phyloP scores from a whole-genome alignment of 2,113 vertebrate species.

The Delphinus delphis region DNA sequence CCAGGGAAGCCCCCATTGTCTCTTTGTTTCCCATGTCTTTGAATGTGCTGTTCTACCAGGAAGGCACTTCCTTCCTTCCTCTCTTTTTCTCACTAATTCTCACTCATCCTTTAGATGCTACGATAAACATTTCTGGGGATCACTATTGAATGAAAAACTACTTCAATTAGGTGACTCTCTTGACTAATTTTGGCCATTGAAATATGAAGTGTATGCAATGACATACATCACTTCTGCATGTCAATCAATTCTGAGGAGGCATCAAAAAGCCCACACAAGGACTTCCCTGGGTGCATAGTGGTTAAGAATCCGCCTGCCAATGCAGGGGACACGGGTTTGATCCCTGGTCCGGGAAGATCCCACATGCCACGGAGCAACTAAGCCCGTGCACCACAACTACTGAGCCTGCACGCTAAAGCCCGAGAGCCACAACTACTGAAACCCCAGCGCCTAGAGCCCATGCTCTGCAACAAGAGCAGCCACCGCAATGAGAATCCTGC shows the following conservation, averaged over 20 bases:
- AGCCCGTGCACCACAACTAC: too few relatives aligned
- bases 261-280: background rate
- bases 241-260: background rate
- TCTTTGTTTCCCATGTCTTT: background rate
- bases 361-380: too few relatives aligned
- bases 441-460: too few relatives aligned
- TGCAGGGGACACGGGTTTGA: too few relatives aligned
- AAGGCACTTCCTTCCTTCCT: background rate
- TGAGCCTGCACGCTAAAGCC: too few relatives aligned
- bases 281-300: too few relatives aligned
- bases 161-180: background rate
- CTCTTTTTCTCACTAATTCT: background rate
- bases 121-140: background rate
- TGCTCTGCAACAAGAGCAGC: too few relatives aligned
- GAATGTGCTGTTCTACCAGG: background rate
- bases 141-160: background rate
- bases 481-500: too few relatives aligned
- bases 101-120: background rate
- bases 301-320: too few relatives aligned
- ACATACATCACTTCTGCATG: background rate
- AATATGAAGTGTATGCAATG: background rate
- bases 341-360: too few relatives aligned
- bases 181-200: background rate
- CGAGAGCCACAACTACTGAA: too few relatives aligned
- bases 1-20: background rate